Evolutionary conservation across 2,888 invertebrate genomes (phyloP).

Genomic region (Drosophila mettleri): DNA sequence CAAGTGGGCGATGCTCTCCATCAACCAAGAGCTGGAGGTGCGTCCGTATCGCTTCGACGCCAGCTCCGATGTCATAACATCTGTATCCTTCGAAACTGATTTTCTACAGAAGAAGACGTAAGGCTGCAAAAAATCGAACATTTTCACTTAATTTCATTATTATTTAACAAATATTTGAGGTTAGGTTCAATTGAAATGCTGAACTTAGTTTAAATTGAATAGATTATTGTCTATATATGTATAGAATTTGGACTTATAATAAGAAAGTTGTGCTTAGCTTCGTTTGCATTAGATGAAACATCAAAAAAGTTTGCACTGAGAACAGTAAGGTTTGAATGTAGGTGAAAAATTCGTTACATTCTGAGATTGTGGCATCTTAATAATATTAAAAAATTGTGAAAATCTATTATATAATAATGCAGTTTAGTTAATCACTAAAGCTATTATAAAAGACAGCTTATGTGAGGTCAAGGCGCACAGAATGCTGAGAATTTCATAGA

Average conservation of each 20-base stretch:
- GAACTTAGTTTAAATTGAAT: background rate
- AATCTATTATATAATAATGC: background rate
- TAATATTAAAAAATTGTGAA: background rate
- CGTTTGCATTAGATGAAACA: background rate
- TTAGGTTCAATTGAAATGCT: background rate
- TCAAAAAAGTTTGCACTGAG: background rate
- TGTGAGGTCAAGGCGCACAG: background rate
- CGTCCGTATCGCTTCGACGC: conserved; percentile 91
- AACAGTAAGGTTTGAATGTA: conserved; percentile 12
- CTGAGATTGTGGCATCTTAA: background rate
- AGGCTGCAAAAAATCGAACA: conserved; percentile 63
- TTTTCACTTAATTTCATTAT: background rate
- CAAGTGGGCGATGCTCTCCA: conserved; percentile 97
- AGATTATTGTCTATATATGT: too few species aligned
- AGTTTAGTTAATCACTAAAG: background rate
- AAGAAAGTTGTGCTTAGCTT: background rate
- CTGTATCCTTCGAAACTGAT: conserved; percentile 95
- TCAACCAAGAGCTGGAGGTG: conserved; percentile 96
- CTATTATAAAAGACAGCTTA: background rate
- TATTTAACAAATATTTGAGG: background rate
- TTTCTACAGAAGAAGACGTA: conserved; percentile 98
- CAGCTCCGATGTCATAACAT: conserved; percentile 92
- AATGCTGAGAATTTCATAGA: background rate
- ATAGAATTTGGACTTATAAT: background rate
- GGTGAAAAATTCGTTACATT: background rate